These are phyloP conservation scores for Macrobrachium nipponense DNA, from an alignment of 1,140 invertebrate species.

Conservation along the genomic window DNA sequence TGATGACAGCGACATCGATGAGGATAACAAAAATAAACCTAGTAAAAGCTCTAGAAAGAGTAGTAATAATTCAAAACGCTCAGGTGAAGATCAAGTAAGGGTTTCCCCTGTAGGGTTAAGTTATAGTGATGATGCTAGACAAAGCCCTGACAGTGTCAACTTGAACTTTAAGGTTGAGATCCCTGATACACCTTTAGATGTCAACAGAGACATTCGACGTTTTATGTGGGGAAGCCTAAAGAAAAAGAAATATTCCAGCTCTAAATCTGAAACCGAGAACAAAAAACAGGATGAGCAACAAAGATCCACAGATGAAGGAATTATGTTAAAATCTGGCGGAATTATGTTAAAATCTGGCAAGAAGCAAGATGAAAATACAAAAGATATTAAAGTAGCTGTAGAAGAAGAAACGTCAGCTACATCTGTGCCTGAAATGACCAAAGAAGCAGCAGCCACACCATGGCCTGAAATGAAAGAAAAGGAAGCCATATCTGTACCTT, in stretches of 20 bases:
- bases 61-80: neutral
- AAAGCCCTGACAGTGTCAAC: neutral
- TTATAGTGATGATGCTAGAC: constrained; percentile 19
- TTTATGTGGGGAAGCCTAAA: constrained; percentile 29
- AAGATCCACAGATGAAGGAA: too few relatives aligned
- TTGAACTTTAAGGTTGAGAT: neutral
- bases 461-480: too few relatives aligned
- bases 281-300: neutral
- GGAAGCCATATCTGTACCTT: too few relatives aligned
- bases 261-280: constrained; percentile 4
- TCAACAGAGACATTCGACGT: constrained; percentile 7
- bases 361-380: too few relatives aligned
- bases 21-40: neutral
- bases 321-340: too few relatives aligned
- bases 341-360: too few relatives aligned
- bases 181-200: constrained; percentile 3
- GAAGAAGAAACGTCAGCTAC: too few relatives aligned
- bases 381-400: too few relatives aligned
- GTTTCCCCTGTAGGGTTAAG: neutral
- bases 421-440: too few relatives aligned
- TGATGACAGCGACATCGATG: too few relatives aligned
- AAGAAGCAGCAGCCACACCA: too few relatives aligned
- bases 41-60: neutral
- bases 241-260: constrained; percentile 12
- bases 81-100: neutral